Base-by-base conservation (phyloP, 2,888 invertebrate genomes). In the Glyphotaelius pellucidus region DNA sequence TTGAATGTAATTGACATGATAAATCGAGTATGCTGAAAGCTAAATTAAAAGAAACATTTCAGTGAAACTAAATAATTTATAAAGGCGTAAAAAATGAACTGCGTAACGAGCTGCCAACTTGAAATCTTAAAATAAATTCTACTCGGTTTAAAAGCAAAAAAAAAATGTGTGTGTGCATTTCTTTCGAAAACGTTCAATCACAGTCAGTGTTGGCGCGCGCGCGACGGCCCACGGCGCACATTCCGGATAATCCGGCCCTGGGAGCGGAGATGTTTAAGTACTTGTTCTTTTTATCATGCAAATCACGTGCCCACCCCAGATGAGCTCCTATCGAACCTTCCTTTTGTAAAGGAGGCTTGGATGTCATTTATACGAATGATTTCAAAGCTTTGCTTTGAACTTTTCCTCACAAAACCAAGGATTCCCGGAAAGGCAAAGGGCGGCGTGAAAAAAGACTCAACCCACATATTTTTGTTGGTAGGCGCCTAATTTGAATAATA, bases 301-400 rank as follows among this genome's bases (percentile, higher is more conserved):
- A 93, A 93, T 92, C 92, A 87, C 32, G 80, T 67, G 42, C 42
- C 90, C 81, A 52, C 67, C 90, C 87, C 90, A 89, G 87, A 83
- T 79, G 90, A 88, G 87, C 47, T 88, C 52, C 80, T 80, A 92
- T 92, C 90, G 90, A 93, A 87, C 92, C 92, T 85, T 91, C 89
- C 91, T 90, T 84, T 89, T 30, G 81, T 79, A 85, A 90, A 86
- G 88, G 84, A 79, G 89, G 90, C 92, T 92, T 91, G 90, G 91
- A 91, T 92, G 91, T 93, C 92, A 92, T 93, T 93, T 93, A 93
- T 93, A 89, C 91, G 92, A 92, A 92, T 89, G 92, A 91, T 89
- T 92, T 93, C 90, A 91, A 91, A 84, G 38, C 67, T 35, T 30
- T 52, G 92, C 93, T 92, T 93, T 92, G 93, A 93, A 93, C 91